Evolutionary conservation across 2,113 vertebrate species (phyloP), one percentile per base, ranked within the genome.

Genomic region (Forbesichthys agassizii): DNA sequence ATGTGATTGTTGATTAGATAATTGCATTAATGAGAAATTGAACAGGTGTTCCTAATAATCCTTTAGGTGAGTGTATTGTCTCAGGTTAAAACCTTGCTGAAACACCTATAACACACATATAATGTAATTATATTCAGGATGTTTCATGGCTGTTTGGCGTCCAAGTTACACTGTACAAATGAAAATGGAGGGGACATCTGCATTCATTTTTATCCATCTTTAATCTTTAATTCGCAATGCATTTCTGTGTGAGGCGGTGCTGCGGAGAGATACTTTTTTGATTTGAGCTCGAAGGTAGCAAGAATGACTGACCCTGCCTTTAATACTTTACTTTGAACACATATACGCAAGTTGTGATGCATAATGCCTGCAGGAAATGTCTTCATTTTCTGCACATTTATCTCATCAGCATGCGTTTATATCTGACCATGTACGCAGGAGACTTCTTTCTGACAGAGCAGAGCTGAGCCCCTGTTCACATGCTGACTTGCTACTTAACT

Each of bases 401-500:
- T 9, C 42, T 55, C 61, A 27, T 51, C 18, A 53, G 12, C 57
- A 13, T 36, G 56, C 27, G 16, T 13, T 56, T 11, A 51, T 47
- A 27, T 72, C 36, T 42, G 60, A n/a, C 67, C 66, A 51, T 57
- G 49, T 16, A 18, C 3, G 47, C 36, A 66, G 36, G 14, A 46
- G 13, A 46, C 47, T n/a, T 3, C 16, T 27, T 46, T 54, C 49
- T 9, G 48, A 10, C 49, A 14, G 13, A 67, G 62, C 27, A 12
- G 53, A 47, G 6, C 56, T 6, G 36, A 42, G 36, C 59, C 49
- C 18, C 14, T 55, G 71, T 57, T 80, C 62, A 56, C 60, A 72
- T 71, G 70, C 73, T 74, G 71, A 73, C 78, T 74, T 56, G 56
- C 63, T 77, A 58, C 71, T 80, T 81, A 77, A 80, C 79, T 68